Evolutionary conservation across 1,140 invertebrate genomes (phyloP).

Genomic region (Drosophila melanogaster): DNA sequence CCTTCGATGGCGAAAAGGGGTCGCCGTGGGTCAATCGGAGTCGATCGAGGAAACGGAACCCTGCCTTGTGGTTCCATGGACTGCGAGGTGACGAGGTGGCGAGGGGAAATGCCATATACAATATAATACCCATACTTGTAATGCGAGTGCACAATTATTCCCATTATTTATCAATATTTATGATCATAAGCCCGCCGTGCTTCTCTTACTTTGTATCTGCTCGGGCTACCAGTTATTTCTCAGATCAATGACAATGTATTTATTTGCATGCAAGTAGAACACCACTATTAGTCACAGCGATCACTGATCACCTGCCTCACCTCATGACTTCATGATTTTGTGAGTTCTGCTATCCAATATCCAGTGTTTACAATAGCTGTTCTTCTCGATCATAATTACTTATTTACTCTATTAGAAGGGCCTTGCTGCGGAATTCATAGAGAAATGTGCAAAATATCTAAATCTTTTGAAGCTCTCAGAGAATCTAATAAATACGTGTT

Average conservation of each 20-base stretch:
- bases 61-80: neutral
- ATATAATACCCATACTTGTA: neutral
- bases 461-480: too few species aligned
- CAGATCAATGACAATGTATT: conserved; percentile 10
- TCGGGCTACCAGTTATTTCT: conserved; percentile 9
- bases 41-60: conserved; percentile 7
- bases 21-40: conserved; percentile 5
- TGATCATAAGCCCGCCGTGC: conserved; percentile 3
- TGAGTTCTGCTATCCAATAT: neutral
- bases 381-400: too few species aligned
- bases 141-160: neutral
- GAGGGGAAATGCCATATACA: neutral
- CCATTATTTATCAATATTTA: conserved; percentile 31
- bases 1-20: conserved; percentile 1
- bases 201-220: conserved; percentile 10
- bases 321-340: conserved; percentile 10
- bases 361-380: too few species aligned
- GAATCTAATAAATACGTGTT: neutral
- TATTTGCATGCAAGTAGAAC: conserved; percentile 22
- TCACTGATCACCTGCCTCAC: conserved; percentile 3
- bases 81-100: too few species aligned
- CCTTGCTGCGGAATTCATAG: neutral
- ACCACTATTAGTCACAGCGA: conserved; percentile 19
- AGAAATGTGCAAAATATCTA: neutral
- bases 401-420: too few species aligned